Evolutionary conservation across 2,888 invertebrate genomes (phyloP).

Genomic region (Alentia gelatinosa): DNA sequence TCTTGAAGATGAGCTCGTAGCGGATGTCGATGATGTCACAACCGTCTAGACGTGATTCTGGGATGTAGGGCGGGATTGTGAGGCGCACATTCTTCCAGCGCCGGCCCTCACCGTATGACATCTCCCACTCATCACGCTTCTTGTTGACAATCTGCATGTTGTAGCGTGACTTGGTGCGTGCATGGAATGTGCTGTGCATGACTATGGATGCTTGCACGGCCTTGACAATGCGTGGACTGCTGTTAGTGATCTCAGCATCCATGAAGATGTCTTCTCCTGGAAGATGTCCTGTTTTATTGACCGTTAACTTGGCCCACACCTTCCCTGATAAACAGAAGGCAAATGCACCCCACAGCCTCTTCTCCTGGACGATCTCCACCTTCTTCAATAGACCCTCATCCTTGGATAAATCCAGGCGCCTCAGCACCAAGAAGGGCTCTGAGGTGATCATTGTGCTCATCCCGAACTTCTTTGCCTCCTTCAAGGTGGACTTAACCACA

Average conservation of each 20-base stretch:
- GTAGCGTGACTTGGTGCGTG: conserved; percentile 70
- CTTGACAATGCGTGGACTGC: conserved; percentile 68
- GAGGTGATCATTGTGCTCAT: conserved; percentile 76
- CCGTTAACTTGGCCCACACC: conserved; percentile 66
- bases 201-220: conserved; percentile 69
- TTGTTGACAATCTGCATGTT: conserved; percentile 75
- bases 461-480: conserved; percentile 72
- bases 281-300: conserved; percentile 75
- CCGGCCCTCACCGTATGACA: conserved; percentile 75
- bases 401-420: conserved; percentile 61
- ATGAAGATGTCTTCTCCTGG: conserved; percentile 79
- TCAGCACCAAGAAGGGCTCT: conserved; percentile 78
- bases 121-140: conserved; percentile 77
- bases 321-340: conserved; percentile 75
- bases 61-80: conserved; percentile 62
- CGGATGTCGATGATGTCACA: conserved; percentile 80
- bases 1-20: conserved; percentile 77
- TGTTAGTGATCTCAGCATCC: conserved; percentile 77
- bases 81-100: conserved; percentile 76
- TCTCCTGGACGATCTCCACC: conserved; percentile 61
- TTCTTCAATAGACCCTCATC: conserved; percentile 61
- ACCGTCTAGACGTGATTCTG: conserved; percentile 77
- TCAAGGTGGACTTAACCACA: conserved; percentile 76
- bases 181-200: conserved; percentile 77
- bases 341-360: conserved; percentile 70